Base-by-base conservation (phyloP, 2,113 vertebrate genomes). In the Lasiurus cinereus region DNA sequence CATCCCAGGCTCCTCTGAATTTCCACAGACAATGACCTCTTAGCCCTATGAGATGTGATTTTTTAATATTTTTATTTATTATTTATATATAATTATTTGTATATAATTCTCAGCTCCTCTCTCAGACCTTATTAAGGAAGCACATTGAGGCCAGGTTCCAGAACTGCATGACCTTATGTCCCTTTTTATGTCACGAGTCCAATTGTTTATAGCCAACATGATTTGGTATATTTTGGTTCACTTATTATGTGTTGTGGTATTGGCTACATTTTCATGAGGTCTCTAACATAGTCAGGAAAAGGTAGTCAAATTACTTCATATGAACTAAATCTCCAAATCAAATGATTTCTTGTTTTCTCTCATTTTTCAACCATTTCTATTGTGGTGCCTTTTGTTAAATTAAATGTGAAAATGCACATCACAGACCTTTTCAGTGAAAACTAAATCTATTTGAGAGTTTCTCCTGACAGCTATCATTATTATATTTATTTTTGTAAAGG, bases 291-390 rank as follows among this genome's bases (percentile, higher is more conserved):
- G 48, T 46, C 52, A 67, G 62, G 56, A 74, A 69, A 77, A 7
- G 21, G 31, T 7, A 59, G 24, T 80, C 82, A 91, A 52, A 48
- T 72, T 27, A 73, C n/a, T 83, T 88, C 15, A 27, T 19, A n/a
- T 19, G 33, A 56, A 93, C 36, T 56, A 96, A 83, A 91, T 52
- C 76, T 5, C 16, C 76, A 90, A 67, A 76, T 77, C 36, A 77
- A 80, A 56, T 16, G 21, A 94, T 91, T n/a, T 36, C 29, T 77
- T 77, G 13, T 12, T 19, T 77, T 27, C 24, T 62, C 39, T 39
- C 29, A 50, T 43, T 24, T 52, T 69, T 54, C 70, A 83, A 86
- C 46, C 48, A 13, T 80, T 70, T 83, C 39, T 92, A 24, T 43
- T n/a, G 27, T 11, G 18, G 52, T 6, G 21, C 22, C 15, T 93